Evolutionary conservation across 2,888 invertebrate genomes (phyloP).

Genomic region (Trilocha varians): DNA sequence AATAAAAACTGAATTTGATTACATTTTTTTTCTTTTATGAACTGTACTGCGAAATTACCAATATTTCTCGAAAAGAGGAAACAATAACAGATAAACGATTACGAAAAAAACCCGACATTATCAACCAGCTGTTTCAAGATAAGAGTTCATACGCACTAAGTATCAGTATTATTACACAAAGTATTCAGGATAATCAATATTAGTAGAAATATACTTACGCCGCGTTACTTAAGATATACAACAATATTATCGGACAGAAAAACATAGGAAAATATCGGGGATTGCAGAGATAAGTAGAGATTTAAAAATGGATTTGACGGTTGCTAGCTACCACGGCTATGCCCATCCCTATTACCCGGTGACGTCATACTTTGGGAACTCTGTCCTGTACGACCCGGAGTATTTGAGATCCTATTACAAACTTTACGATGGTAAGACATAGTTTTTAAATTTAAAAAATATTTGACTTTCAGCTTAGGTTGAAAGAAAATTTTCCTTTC

Average conservation of each 20-base stretch:
- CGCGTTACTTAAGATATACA: background rate
- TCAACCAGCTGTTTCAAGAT: background rate
- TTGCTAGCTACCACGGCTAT: slow-evolving; percentile 31
- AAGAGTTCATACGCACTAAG: background rate
- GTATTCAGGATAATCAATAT: too few species aligned
- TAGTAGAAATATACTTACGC: slow-evolving; percentile 1
- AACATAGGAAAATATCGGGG: slow-evolving; percentile 8
- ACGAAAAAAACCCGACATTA: background rate
- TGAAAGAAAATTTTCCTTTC: too few species aligned
- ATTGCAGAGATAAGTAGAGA: slow-evolving; percentile 31
- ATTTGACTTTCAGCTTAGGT: background rate
- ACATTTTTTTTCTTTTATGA: too few species aligned
- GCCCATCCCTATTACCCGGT: slow-evolving; percentile 36
- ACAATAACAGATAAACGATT: background rate
- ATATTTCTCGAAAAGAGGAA: too few species aligned
- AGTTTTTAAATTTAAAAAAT: background rate
- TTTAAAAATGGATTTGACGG: slow-evolving; percentile 43
- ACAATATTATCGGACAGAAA: background rate
- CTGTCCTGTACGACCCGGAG: slow-evolving; percentile 44
- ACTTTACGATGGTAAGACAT: slow-evolving; percentile 54
- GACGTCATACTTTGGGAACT: slow-evolving; percentile 38
- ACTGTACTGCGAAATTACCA: too few species aligned
- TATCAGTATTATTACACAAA: too few species aligned
- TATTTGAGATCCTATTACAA: slow-evolving; percentile 48
- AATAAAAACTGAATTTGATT: too few species aligned